Evolutionary conservation across 2,797 vertebrate genomes (phyloP).

Genomic region (Pantherophis alleghaniensis): DNA sequence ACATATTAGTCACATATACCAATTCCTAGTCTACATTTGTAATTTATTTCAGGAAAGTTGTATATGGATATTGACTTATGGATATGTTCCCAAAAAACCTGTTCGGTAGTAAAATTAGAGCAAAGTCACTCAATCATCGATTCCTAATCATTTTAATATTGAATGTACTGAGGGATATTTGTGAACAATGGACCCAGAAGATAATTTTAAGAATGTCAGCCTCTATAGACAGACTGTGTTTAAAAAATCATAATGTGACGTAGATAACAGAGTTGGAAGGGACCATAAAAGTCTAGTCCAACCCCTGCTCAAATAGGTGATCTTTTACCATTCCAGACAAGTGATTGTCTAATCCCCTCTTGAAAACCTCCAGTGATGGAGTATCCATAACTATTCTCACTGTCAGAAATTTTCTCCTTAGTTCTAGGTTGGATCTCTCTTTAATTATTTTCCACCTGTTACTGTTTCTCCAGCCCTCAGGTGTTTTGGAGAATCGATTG

Average conservation of each 20-base stretch:
- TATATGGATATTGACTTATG: not conserved
- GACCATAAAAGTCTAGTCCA: too few species aligned
- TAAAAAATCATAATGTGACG: not conserved
- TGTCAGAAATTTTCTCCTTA: not conserved
- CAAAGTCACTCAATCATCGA: not conserved
- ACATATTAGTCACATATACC: not conserved
- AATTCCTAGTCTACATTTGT: not conserved
- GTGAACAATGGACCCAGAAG: not conserved
- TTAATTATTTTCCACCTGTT: not conserved
- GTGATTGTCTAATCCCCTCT: not conserved
- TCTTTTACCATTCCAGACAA: not conserved
- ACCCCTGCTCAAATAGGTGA: not conserved
- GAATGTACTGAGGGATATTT: not conserved
- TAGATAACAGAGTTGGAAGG: not conserved
- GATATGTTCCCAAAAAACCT: not conserved
- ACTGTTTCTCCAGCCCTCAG: not conserved
- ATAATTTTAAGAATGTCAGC: not conserved
- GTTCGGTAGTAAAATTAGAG: not conserved
- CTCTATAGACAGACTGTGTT: not conserved
- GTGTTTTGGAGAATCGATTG: not conserved
- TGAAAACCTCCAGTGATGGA: not conserved
- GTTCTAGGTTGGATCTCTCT: not conserved
- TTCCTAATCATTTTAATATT: not conserved
- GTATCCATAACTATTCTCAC: not conserved
- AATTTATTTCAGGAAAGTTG: not conserved